Percentiles rank a stretch among this genome's conserved stretches.
phyloP scores from a whole-genome alignment of 37 sponge, comb jelly and placozoan genomes.

The Ianthella basta region DNA sequence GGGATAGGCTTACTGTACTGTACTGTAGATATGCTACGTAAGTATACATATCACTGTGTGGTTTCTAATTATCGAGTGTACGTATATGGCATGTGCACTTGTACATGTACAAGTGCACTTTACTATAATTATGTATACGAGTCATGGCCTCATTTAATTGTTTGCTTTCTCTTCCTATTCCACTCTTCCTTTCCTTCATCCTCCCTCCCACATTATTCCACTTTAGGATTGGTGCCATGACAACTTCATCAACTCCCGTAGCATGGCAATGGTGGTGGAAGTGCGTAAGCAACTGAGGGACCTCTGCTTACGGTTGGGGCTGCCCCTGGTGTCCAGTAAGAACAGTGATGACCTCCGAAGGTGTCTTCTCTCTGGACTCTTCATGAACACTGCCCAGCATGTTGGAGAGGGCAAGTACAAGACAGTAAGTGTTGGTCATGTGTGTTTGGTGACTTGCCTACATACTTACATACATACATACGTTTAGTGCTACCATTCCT shows the following conservation, averaged over 20 bases:
- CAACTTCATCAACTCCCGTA: constrained; percentile 82
- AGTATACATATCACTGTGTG: too few species aligned
- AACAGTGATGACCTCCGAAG: constrained; percentile 30
- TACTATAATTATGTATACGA: too few species aligned
- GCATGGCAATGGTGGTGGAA: constrained; percentile 73
- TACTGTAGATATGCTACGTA: background rate
- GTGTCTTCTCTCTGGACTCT: constrained; percentile 71
- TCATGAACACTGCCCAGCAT: constrained; percentile 76
- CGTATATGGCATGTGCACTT: too few species aligned
- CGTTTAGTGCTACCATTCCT: too few species aligned
- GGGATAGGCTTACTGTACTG: background rate
- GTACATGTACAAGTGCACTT: too few species aligned
- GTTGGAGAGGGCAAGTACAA: constrained; percentile 64
- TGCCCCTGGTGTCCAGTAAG: constrained; percentile 45
- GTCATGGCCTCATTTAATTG: too few species aligned
- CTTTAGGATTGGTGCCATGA: constrained; percentile 83
- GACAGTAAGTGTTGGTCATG: constrained; percentile 50
- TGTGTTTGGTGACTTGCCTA: too few species aligned
- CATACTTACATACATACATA: too few species aligned
- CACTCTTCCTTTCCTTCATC: background rate
- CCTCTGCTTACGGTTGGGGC: constrained; percentile 57
- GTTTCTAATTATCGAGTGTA: too few species aligned
- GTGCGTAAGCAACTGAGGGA: constrained; percentile 76
- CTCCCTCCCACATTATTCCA: background rate
- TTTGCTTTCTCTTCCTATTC: background rate